Percentiles rank a stretch among this genome's conserved stretches.
These are phyloP conservation scores for Nomada goodeniana DNA, from an alignment of 2,888 invertebrate species.

Conservation along the genomic window DNA sequence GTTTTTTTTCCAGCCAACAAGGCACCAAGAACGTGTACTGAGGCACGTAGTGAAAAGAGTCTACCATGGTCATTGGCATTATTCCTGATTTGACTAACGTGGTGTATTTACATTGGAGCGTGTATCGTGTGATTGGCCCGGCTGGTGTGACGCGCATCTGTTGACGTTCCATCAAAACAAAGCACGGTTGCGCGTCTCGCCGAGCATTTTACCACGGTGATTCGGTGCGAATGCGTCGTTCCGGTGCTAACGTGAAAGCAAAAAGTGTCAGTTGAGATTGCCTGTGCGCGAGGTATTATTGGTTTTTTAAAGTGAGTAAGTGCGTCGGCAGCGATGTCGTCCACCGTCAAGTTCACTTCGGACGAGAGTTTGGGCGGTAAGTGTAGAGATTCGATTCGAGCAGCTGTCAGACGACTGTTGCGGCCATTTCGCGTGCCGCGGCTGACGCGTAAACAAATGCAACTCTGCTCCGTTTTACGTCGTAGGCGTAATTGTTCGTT, in stretches of 20 bases:
- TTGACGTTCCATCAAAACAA: constrained; percentile 83
- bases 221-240: constrained; percentile 73
- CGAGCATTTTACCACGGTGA: constrained; percentile 75
- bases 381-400: constrained; percentile 57
- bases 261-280: constrained; percentile 20
- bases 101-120: constrained; percentile 71
- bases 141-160: constrained; percentile 73
- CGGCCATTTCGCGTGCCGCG: constrained; percentile 79
- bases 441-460: constrained; percentile 63
- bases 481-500: constrained; percentile 11
- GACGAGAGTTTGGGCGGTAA: constrained; percentile 81
- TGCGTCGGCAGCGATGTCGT: constrained; percentile 72
- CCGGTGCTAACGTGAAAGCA: constrained; percentile 14
- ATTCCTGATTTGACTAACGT: constrained; percentile 55
- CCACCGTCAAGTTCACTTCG: constrained; percentile 76
- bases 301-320: constrained; percentile 42
- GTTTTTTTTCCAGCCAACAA: neutral
- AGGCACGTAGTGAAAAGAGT: constrained; percentile 41
- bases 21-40: constrained; percentile 12
- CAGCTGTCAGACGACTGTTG: constrained; percentile 75
- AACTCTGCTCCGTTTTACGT: constrained; percentile 35
- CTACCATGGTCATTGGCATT: constrained; percentile 26
- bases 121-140: constrained; percentile 70
- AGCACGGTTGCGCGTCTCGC: constrained; percentile 73
- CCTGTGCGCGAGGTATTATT: constrained; percentile 16